A percentile compares a stretch with the other conserved stretches of the same genome.
phyloP scores from a whole-genome alignment of 1,140 invertebrate genomes.

The Leptoteleia sp. region DNA sequence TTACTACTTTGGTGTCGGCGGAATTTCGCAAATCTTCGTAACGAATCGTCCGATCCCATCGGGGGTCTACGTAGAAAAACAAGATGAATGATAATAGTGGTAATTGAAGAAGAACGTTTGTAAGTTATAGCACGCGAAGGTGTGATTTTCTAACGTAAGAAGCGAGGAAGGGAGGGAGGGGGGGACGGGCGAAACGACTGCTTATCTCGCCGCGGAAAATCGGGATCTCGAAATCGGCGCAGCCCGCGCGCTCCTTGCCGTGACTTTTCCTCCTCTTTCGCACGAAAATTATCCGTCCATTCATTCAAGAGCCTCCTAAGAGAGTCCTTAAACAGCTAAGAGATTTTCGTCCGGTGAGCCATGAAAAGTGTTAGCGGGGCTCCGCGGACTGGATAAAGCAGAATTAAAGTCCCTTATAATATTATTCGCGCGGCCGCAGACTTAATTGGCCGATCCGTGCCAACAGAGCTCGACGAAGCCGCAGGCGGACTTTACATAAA shows the following conservation, averaged over 20 bases:
- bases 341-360: slow-evolving; percentile 60
- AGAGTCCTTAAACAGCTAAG: slow-evolving; percentile 64
- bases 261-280: slow-evolving; percentile 31
- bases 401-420: slow-evolving; percentile 65
- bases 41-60: slow-evolving; percentile 19
- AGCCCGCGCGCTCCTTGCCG: slow-evolving; percentile 8
- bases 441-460: slow-evolving; percentile 64
- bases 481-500: slow-evolving; percentile 68
- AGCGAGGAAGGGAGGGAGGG: no score
- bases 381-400: slow-evolving; percentile 46
- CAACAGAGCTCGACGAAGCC: slow-evolving; percentile 51
- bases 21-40: slow-evolving; percentile 41
- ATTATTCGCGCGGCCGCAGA: slow-evolving; percentile 59
- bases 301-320: slow-evolving; percentile 58
- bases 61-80: slow-evolving; percentile 30
- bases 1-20: slow-evolving; percentile 10
- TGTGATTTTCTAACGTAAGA: slow-evolving; percentile 61
- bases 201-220: slow-evolving; percentile 55
- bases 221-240: no score
- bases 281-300: slow-evolving; percentile 63
- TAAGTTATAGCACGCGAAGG: slow-evolving; percentile 59
- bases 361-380: slow-evolving; percentile 48
- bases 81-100: slow-evolving; percentile 63
- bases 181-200: slow-evolving; percentile 44
- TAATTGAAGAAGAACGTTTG: slow-evolving; percentile 63